Evolutionary conservation across 2,888 invertebrate species (phyloP).

Genomic region (Erebia epiphron): DNA sequence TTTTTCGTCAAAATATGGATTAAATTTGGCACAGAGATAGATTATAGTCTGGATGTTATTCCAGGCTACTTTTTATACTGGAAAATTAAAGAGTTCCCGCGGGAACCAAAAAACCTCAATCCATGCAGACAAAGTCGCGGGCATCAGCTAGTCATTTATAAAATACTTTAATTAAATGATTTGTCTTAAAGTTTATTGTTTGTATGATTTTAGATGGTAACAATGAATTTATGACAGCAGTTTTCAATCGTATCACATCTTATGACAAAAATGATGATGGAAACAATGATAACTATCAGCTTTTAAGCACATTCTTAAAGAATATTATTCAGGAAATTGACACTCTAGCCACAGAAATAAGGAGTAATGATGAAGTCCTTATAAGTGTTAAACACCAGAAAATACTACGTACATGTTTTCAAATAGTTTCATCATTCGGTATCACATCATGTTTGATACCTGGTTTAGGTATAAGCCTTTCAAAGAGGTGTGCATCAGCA

Average conservation of each 20-base stretch:
- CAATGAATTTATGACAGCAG: conserved; percentile 49
- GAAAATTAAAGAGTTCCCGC: no score
- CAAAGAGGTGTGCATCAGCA: conserved; percentile 67
- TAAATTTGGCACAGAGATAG: no score
- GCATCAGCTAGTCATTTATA: no score
- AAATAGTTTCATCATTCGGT: conserved; percentile 85
- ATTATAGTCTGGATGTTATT: no score
- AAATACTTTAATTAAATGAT: neutral
- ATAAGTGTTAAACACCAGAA: conserved; percentile 87
- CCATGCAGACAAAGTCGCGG: no score
- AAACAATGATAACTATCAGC: conserved; percentile 42
- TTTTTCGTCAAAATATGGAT: neutral
- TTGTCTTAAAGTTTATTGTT: neutral
- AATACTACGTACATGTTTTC: conserved; percentile 83
- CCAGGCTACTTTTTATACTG: no score
- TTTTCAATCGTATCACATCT: conserved; percentile 35
- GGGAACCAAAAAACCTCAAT: no score
- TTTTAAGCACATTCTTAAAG: conserved; percentile 67
- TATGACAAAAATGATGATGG: conserved; percentile 20
- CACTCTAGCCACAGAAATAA: conserved; percentile 56
- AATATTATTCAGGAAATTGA: conserved; percentile 72
- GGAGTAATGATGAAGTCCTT: conserved; percentile 59
- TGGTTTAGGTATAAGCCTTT: conserved; percentile 83
- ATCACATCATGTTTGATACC: conserved; percentile 85
- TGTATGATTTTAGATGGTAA: conserved; percentile 49